Evolutionary conservation across 2,888 invertebrate genomes (phyloP).

Genomic region (Carcina quercana): DNA sequence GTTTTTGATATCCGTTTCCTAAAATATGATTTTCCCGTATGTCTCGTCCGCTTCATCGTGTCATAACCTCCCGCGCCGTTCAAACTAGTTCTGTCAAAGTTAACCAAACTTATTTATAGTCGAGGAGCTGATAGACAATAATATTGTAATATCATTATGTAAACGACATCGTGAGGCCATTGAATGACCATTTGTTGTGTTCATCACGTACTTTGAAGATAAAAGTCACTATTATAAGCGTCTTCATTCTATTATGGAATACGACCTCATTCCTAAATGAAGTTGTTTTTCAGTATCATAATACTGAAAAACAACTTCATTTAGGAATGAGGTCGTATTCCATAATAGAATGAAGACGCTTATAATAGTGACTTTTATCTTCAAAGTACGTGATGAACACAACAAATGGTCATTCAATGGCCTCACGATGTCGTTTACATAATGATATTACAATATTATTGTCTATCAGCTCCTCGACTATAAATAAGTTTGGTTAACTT

Average conservation of each 20-base stretch:
- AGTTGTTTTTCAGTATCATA: too few relatives aligned
- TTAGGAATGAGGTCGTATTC: too few relatives aligned
- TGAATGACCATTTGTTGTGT: not conserved
- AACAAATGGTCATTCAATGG: not conserved
- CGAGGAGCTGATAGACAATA: not conserved
- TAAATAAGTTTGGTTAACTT: too few relatives aligned
- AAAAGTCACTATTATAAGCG: not conserved
- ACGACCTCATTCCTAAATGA: too few relatives aligned
- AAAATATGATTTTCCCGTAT: too few relatives aligned
- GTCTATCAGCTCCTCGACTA: not conserved
- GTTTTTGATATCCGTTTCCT: too few relatives aligned
- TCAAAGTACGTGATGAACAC: not conserved
- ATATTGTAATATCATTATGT: conserved; percentile 1
- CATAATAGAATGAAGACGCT: too few relatives aligned
- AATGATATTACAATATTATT: conserved; percentile 1
- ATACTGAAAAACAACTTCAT: too few relatives aligned
- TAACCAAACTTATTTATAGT: not conserved
- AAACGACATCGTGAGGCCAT: conserved; percentile 1
- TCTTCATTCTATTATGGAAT: too few relatives aligned
- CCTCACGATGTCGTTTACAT: conserved; percentile 2
- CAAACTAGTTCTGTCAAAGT: too few relatives aligned
- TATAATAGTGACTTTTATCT: not conserved
- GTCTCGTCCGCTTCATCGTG: too few relatives aligned
- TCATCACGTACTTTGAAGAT: not conserved
- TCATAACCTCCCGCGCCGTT: too few relatives aligned